These are phyloP conservation scores for Epinotia demarniana DNA, from an alignment of 2,888 invertebrate genomes.

Conservation along the genomic window DNA sequence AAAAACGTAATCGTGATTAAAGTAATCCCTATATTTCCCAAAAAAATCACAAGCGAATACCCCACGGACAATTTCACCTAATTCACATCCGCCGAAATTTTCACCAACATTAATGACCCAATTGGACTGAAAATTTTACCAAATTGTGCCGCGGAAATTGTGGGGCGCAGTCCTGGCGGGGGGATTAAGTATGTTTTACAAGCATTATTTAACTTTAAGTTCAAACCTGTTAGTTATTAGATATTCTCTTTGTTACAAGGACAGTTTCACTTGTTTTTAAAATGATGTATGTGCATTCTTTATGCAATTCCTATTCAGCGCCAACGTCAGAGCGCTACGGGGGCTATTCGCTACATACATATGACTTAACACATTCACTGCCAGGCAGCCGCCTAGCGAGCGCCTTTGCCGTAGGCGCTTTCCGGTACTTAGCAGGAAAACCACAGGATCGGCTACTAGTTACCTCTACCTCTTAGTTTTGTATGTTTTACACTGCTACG, in stretches of 20 bases:
- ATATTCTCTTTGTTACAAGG: background rate
- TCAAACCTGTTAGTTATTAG: background rate
- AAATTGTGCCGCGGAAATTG: conserved; percentile 34
- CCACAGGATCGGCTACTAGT: too few species aligned
- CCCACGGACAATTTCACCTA: conserved; percentile 36
- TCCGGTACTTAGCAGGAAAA: too few species aligned
- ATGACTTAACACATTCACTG: too few species aligned
- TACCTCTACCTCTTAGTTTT: too few species aligned
- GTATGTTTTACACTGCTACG: too few species aligned
- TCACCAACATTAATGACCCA: conserved; percentile 39
- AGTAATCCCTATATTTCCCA: conserved; percentile 9
- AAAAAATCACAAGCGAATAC: conserved; percentile 30
- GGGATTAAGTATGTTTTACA: conserved; percentile 19
- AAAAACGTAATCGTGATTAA: too few species aligned
- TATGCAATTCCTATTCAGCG: too few species aligned
- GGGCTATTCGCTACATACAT: too few species aligned
- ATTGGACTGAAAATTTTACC: conserved; percentile 40
- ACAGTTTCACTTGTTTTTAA: background rate
- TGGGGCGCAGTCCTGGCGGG: background rate
- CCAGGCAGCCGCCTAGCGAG: too few species aligned
- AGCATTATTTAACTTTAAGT: conserved; percentile 8
- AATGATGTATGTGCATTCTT: background rate
- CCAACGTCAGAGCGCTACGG: too few species aligned
- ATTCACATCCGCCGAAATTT: conserved; percentile 36
- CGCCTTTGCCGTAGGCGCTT: too few species aligned